Percentiles rank a stretch among this genome's conserved stretches.
These are phyloP conservation scores for Halcyon smyrnensis DNA, from an alignment of 2,797 vertebrate species.

Conservation along the genomic window DNA sequence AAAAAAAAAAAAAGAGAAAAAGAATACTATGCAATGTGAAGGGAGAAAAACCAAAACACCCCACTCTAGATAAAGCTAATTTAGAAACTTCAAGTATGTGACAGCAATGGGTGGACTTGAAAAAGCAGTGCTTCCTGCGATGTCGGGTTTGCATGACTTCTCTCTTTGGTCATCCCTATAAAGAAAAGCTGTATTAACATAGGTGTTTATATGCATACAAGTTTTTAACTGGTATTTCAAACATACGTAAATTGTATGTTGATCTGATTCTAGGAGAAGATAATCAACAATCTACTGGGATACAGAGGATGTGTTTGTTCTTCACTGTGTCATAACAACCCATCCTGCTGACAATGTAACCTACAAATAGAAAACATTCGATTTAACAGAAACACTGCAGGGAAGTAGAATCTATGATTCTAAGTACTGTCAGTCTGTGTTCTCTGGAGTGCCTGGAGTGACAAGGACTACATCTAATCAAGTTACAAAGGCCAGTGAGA, in stretches of 20 bases:
- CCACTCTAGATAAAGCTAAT: slow-evolving; percentile 1
- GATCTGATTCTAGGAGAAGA: background rate
- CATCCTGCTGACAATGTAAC: background rate
- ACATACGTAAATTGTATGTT: background rate
- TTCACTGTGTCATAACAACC: background rate
- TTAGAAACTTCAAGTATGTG: background rate
- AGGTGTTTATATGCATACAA: background rate
- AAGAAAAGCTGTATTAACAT: background rate
- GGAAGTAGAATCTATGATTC: background rate
- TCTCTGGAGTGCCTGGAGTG: background rate
- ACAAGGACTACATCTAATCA: background rate
- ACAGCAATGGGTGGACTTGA: background rate
- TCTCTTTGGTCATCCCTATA: background rate
- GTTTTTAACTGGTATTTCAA: background rate
- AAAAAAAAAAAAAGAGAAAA: background rate
- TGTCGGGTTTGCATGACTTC: background rate
- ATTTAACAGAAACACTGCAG: background rate
- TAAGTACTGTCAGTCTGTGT: background rate
- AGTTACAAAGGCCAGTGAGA: background rate
- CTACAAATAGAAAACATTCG: background rate
- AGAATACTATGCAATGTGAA: background rate
- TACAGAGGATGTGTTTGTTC: rapidly evolving
- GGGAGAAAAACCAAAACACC: background rate
- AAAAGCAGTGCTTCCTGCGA: background rate
- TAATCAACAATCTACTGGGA: rapidly evolving